phyloP scores from a whole-genome alignment of 92 coral and sea anemone species.

The Diadumene lineata region DNA sequence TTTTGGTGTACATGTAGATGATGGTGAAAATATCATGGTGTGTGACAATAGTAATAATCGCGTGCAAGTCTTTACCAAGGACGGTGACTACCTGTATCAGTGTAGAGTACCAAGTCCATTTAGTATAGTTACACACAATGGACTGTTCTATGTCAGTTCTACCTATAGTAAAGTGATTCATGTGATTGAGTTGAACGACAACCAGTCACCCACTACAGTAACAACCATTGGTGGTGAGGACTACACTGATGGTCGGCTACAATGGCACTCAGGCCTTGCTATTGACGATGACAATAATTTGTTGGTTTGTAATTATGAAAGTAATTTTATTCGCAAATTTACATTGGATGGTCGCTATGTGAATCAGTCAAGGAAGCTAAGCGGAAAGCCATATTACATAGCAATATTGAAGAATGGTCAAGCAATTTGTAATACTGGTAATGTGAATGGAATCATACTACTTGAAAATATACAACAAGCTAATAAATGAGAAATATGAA shows the following conservation, averaged over 20 bases:
- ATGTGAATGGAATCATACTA: neutral
- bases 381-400: neutral
- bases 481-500: too few species aligned
- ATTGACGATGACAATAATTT: slow-evolving; percentile 13
- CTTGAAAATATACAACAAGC: too few species aligned
- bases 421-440: neutral
- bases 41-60: slow-evolving; percentile 3
- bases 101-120: neutral
- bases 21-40: slow-evolving; percentile 22
- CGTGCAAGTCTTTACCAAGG: slow-evolving; percentile 23
- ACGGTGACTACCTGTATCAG: slow-evolving; percentile 25
- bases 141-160: slow-evolving; percentile 13
- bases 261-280: neutral
- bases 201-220: slow-evolving; percentile 10
- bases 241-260: slow-evolving; percentile 14
- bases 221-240: slow-evolving; percentile 12
- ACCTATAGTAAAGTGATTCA: neutral
- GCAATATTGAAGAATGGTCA: slow-evolving; percentile 15
- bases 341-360: slow-evolving; percentile 19
- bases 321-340: neutral
- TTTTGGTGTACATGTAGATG: slow-evolving; percentile 6
- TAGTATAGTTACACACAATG: slow-evolving; percentile 5
- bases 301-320: slow-evolving; percentile 5
- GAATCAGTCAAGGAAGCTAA: slow-evolving; percentile 5
- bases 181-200: slow-evolving; percentile 5